These are phyloP conservation scores for Phengaris arion DNA, from an alignment of 2,888 invertebrate genomes.

Conservation along the genomic window DNA sequence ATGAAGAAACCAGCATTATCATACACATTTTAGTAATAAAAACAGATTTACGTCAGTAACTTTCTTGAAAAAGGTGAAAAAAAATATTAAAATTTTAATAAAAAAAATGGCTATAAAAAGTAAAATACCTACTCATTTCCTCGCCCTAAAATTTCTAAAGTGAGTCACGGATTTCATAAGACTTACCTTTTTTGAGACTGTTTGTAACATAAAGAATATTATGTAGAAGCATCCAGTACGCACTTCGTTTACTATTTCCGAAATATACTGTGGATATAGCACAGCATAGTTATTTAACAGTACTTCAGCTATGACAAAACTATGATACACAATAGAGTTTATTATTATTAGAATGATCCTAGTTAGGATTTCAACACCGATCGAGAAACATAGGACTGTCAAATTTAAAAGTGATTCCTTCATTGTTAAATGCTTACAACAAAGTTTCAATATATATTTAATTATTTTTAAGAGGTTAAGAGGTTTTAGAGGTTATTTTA, in stretches of 20 bases:
- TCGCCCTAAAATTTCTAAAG: no score
- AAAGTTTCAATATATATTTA: not conserved
- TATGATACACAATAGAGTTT: slow-evolving; percentile 62
- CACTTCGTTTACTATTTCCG: slow-evolving; percentile 46
- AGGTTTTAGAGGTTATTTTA: no score
- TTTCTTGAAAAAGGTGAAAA: no score
- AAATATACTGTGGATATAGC: slow-evolving; percentile 62
- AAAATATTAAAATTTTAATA: no score
- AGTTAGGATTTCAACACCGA: slow-evolving; percentile 53
- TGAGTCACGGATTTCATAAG: no score
- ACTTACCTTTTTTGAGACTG: slow-evolving; percentile 54
- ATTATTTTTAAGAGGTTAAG: not conserved
- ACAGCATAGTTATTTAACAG: slow-evolving; percentile 62
- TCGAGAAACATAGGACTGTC: slow-evolving; percentile 49
- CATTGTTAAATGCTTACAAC: slow-evolving; percentile 31
- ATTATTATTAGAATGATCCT: slow-evolving; percentile 58
- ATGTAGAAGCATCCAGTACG: slow-evolving; percentile 43
- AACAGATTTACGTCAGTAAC: no score
- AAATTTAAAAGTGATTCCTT: slow-evolving; percentile 33
- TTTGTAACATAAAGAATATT: slow-evolving; percentile 42
- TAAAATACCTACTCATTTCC: no score
- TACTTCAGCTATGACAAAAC: slow-evolving; percentile 65
- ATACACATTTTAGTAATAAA: no score
- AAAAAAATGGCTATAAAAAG: no score
- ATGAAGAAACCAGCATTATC: no score